Percentiles rank a stretch among this genome's conserved stretches.
These are phyloP conservation scores for Micrastur ruficollis DNA, from an alignment of 2,797 vertebrate genomes.

Conservation along the genomic window DNA sequence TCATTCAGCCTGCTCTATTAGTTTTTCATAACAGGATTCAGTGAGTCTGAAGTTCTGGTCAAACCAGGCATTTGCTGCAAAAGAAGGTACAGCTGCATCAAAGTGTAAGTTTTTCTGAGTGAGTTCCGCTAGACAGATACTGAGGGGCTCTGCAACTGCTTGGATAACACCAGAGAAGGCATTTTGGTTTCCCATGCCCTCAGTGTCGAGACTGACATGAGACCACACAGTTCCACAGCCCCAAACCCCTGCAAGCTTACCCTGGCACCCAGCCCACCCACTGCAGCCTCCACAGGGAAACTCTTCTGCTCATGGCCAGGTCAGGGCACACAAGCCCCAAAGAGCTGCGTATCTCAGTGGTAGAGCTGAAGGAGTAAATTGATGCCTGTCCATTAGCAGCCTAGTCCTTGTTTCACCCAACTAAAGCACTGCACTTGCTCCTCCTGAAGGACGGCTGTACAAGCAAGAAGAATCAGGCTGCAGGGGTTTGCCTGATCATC, in stretches of 20 bases:
- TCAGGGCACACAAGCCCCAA: background rate
- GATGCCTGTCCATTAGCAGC: background rate
- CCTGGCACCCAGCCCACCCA: background rate
- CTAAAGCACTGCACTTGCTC: background rate
- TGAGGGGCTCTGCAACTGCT: background rate
- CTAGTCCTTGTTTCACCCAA: background rate
- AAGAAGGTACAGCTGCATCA: background rate
- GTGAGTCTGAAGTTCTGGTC: background rate
- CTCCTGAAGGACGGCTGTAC: background rate
- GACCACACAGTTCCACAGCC: background rate
- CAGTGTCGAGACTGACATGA: rapidly evolving
- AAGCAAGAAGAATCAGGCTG: background rate
- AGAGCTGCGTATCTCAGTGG: rapidly evolving
- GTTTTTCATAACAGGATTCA: background rate
- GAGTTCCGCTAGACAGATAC: background rate
- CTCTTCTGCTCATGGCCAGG: background rate
- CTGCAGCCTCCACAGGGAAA: background rate
- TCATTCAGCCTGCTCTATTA: background rate
- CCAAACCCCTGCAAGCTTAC: rapidly evolving
- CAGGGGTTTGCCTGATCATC: background rate
- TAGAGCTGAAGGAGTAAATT: background rate
- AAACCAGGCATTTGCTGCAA: background rate
- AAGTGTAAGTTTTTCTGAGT: background rate
- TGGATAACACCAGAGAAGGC: background rate
- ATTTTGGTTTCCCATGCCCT: background rate